Evolutionary conservation across 1,140 invertebrate species (phyloP), one percentile per base, ranked within the genome.

Genomic region (Drepana arcuata): DNA sequence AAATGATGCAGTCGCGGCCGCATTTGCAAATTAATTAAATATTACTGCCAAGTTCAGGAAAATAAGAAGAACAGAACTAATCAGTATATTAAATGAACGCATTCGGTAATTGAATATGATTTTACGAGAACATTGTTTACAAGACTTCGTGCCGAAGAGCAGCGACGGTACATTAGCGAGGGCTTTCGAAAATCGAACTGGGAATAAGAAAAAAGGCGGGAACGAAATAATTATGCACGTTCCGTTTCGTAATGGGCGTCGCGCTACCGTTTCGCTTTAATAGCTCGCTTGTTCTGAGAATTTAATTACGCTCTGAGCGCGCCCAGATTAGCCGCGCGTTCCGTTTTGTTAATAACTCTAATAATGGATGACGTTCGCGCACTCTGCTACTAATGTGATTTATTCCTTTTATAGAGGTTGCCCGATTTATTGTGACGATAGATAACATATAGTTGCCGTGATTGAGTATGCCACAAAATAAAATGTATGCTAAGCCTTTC

Each of bases 161-260:
- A 53, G 78, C 49, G 69, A 74, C 73, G 71, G 33, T 48, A 51
- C 68, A 74, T 79, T 79, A 82, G 73, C 63, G 71, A 49, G 59
- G 32, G 55, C 55, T 65, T 70, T 71, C 72, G 62, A 78, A 72
- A 74, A 72, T 69, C 66, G 66, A 70, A 71, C 61, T 61, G 49
- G 48, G 48, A 63, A 69, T 48, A 69, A 65, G 50, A 66, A 71
- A 73, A 73, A 71, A 73, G 60, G 71, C 69, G 73, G 71, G 71
- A 81, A 79, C 72, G 66, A 82, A 82, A 82, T 79, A 78, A 82
- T 82, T 82, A 82, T 79, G 60, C 71, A 79, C 74, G 74, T 79
- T 78, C 73, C 65, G 72, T 78, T 73, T 68, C 51, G 68, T 77
- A 77, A 78, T 79, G 74, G 65, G 62, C 59, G 67, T 68, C 63